These are phyloP conservation scores for Sussaba pulchella DNA, from an alignment of 2,888 invertebrate genomes.

Conservation along the genomic window DNA sequence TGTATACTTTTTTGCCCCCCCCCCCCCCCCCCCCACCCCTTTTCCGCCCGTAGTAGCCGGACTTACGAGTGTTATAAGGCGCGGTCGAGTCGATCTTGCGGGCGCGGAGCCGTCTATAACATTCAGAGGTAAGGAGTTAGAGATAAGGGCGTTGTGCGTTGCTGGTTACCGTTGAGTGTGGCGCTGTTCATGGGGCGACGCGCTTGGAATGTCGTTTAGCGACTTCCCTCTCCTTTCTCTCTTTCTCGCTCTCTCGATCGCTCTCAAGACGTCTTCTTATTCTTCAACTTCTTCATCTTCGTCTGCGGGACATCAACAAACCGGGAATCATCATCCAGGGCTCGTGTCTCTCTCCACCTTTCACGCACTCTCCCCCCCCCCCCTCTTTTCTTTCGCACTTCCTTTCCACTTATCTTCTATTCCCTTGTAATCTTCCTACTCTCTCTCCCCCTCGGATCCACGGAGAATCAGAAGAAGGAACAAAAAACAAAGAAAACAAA, in stretches of 20 bases:
- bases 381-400: conserved; percentile 7
- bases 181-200: conserved; percentile 80
- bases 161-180: conserved; percentile 84
- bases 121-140: conserved; percentile 65
- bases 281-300: conserved; percentile 57
- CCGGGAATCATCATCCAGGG: conserved; percentile 43
- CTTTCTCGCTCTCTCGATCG: conserved; percentile 68
- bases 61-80: conserved; percentile 43
- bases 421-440: conserved; percentile 56
- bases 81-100: conserved; percentile 41
- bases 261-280: conserved; percentile 57
- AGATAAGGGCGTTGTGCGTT: conserved; percentile 81
- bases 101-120: conserved; percentile 36
- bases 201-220: conserved; percentile 83
- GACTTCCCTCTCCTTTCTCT: conserved; percentile 80
- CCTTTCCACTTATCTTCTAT: conserved; percentile 48
- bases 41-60: neutral
- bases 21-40: neutral
- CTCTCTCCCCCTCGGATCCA: conserved; percentile 29
- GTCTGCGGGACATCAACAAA: conserved; percentile 17
- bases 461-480: neutral
- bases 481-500: conserved; percentile 10
- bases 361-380: conserved; percentile 12
- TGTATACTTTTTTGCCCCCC: conserved; percentile 34
- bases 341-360: neutral